Conservation (phyloP, 2,113 vertebrate genomes). For the Myiagra hebetior region DNA sequence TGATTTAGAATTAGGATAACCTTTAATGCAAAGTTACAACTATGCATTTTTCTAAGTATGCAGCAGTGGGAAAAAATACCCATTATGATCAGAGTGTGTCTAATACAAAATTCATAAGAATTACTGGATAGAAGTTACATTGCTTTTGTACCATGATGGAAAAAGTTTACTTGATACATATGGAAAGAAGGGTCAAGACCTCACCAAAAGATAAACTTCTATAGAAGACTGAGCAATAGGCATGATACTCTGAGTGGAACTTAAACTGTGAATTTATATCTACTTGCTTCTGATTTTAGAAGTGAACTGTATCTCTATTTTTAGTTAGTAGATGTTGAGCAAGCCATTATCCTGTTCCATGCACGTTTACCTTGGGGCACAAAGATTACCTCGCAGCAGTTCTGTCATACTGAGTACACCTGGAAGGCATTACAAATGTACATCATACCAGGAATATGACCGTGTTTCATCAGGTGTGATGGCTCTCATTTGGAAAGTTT, state of each 20-base stretch:
- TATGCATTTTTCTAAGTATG: background rate
- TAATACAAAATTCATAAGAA: background rate
- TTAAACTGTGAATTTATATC: background rate
- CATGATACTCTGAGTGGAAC: background rate
- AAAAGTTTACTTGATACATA: background rate
- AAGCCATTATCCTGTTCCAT: background rate
- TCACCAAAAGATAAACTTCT: background rate
- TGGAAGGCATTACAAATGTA: background rate
- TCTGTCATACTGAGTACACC: background rate
- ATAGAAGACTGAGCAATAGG: background rate
- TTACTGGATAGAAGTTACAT: background rate
- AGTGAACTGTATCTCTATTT: background rate
- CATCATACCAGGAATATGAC: background rate
- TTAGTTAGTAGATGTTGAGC: background rate
- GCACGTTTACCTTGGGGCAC: background rate
- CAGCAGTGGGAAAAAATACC: background rate
- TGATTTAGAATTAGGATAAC: background rate
- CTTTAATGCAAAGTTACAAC: background rate
- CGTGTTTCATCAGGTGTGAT: background rate
- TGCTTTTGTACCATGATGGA: background rate
- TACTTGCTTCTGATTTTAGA: background rate
- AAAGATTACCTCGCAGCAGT: background rate
- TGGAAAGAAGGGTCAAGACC: background rate
- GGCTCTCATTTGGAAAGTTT: constrained; percentile 19
- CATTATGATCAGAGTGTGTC: background rate